A percentile compares a stretch with the other conserved stretches of the same genome.
Conservation (phyloP, 2,113 vertebrate genomes). For the Thermophis baileyi region DNA sequence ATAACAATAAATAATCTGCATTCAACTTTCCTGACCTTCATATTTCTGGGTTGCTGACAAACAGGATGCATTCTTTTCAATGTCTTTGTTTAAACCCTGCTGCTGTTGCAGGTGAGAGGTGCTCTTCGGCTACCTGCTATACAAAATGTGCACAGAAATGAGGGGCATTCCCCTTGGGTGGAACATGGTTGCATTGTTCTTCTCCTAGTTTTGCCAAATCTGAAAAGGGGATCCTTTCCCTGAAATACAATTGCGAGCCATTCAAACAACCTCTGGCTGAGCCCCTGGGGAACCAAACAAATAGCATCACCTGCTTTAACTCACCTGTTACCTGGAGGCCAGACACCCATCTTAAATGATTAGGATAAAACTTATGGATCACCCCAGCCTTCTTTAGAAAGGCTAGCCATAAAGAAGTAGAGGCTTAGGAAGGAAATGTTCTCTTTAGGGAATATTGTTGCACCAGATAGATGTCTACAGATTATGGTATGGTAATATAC, state of each 20-base stretch:
- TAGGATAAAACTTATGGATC: neutral
- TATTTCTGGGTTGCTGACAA: neutral
- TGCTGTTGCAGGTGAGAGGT: neutral
- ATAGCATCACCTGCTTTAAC: neutral
- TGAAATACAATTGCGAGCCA: neutral
- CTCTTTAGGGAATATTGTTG: neutral
- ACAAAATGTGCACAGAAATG: fast-evolving
- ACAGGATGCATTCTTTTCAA: fast-evolving
- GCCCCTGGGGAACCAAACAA: neutral
- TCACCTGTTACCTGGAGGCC: neutral
- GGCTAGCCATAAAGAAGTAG: neutral
- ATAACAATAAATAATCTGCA: neutral
- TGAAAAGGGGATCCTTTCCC: neutral
- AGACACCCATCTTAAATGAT: neutral
- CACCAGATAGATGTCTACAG: neutral
- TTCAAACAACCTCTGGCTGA: neutral
- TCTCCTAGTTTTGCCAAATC: neutral
- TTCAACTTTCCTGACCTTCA: neutral
- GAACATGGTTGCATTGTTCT: neutral
- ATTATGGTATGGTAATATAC: neutral
- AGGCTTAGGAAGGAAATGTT: neutral
- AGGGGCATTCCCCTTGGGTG: neutral
- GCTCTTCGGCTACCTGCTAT: fast-evolving
- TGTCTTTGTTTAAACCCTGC: neutral
- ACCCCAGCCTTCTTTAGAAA: neutral